phyloP scores from a whole-genome alignment of 2,113 vertebrate species.

The Sapayoa aenigma region DNA sequence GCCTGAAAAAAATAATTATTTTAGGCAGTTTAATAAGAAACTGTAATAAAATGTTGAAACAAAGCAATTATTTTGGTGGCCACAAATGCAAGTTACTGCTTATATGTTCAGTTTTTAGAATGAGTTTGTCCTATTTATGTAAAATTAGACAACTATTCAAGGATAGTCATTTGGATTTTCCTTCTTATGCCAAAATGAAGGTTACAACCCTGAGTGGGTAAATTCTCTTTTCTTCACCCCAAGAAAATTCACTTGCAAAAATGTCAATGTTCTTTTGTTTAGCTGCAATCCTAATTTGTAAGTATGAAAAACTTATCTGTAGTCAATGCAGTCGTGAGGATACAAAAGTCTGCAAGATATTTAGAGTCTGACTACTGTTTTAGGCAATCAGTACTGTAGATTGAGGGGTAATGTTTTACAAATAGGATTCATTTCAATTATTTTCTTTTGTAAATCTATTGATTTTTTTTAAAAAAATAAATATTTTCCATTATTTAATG shows the following conservation, averaged over 20 bases:
- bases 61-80: background rate
- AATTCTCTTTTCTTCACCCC: background rate
- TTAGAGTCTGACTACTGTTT: background rate
- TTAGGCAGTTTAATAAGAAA: constrained; percentile 26
- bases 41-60: background rate
- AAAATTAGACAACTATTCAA: background rate
- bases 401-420: background rate
- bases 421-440: background rate
- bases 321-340: rapidly evolving
- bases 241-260: background rate
- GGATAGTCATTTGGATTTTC: background rate
- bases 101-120: background rate
- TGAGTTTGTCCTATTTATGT: background rate
- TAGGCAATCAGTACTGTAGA: background rate
- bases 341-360: background rate
- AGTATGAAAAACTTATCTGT: background rate
- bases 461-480: background rate
- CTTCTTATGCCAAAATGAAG: background rate
- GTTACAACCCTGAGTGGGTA: background rate
- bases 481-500: background rate
- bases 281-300: background rate
- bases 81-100: background rate
- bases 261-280: background rate
- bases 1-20: background rate
- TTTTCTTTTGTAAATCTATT: background rate